A percentile compares a stretch with the other conserved stretches of the same genome.
phyloP scores from a whole-genome alignment of 2,888 invertebrate genomes.

The Oscheius myriophilus region DNA sequence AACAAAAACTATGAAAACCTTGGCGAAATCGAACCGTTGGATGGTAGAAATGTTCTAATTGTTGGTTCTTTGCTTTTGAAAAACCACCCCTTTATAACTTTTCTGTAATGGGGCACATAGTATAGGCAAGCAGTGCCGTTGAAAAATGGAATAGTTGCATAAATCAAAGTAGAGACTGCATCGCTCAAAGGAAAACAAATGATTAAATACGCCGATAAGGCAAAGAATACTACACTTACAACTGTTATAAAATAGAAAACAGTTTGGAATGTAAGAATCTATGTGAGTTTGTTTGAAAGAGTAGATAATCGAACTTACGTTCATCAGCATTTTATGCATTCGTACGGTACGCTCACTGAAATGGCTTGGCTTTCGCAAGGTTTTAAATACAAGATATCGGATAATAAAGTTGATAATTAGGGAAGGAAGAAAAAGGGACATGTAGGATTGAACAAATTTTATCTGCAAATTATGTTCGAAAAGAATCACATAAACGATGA shows the following conservation, averaged over 20 bases:
- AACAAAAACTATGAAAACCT: too few species aligned
- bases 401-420: too few species aligned
- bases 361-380: too few species aligned
- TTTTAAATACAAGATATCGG: too few species aligned
- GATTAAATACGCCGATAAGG: neutral
- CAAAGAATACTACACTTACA: neutral
- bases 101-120: neutral
- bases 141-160: neutral
- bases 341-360: neutral
- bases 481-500: too few species aligned
- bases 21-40: too few species aligned
- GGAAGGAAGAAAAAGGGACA: too few species aligned
- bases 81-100: neutral
- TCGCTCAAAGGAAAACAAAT: neutral
- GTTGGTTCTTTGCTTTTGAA: too few species aligned
- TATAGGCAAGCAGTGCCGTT: neutral
- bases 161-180: neutral
- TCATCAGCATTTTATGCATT: slow-evolving; percentile 3
- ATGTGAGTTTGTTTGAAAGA: neutral
- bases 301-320: neutral
- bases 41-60: too few species aligned
- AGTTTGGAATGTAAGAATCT: neutral
- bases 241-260: neutral
- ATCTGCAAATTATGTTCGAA: too few species aligned
- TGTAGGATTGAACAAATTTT: too few species aligned